A percentile compares a stretch with the other conserved stretches of the same genome.
phyloP scores from a whole-genome alignment of 2,113 vertebrate species.

The Zingel zingel region DNA sequence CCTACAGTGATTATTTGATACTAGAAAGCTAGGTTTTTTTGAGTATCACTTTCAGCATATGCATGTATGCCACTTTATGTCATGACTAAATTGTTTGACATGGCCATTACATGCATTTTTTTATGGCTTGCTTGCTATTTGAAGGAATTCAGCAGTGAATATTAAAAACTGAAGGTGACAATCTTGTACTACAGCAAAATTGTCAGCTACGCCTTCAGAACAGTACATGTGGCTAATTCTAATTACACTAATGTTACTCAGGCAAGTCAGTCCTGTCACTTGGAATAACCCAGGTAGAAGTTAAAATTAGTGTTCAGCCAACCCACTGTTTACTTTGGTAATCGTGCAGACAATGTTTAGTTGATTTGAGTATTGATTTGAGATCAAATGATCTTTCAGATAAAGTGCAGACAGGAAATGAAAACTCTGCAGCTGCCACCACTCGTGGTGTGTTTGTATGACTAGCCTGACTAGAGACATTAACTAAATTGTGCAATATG shows the following conservation, averaged over 20 bases:
- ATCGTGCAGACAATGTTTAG: slow-evolving; percentile 14
- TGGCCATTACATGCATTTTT: background rate
- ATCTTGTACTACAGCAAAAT: background rate
- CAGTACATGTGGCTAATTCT: background rate
- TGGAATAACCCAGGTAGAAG: background rate
- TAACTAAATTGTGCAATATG: background rate
- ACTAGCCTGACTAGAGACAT: background rate
- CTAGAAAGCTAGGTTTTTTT: background rate
- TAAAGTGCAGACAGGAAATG: background rate
- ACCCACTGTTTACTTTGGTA: background rate
- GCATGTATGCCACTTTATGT: background rate
- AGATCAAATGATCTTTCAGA: background rate
- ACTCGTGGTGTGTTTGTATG: background rate
- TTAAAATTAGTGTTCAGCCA: background rate
- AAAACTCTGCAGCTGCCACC: background rate
- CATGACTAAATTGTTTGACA: background rate
- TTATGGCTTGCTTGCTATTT: background rate
- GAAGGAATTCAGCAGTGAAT: background rate
- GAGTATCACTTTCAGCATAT: background rate
- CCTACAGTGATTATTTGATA: background rate
- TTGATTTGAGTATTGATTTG: background rate
- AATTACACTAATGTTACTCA: slow-evolving; percentile 2
- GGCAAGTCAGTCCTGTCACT: background rate
- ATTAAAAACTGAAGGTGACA: background rate
- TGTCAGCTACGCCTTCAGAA: background rate